Base-by-base conservation (phyloP, 2,888 invertebrate genomes). In the Amiota mariae region DNA sequence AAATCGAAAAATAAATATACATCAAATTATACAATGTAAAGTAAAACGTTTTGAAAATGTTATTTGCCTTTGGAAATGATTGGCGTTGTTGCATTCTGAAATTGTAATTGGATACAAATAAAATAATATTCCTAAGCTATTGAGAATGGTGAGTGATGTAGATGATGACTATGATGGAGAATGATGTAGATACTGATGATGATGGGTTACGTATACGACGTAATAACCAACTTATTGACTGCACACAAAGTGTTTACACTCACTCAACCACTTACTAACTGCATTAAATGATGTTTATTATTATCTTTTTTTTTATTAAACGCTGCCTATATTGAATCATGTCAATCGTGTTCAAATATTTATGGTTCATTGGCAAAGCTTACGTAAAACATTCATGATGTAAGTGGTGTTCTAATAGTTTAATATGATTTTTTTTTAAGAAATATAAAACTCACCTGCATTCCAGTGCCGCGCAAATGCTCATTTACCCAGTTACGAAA, bases 401-500 rank as follows among this genome's bases (percentile, higher is more conserved):
- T 54, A 12, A 54, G 1, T n/a, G 10, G 54, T 54, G 3, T 54
- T 12, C 54, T 12, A 12, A 10, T 54, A 12, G 6, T 54, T 54
- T 4, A 4, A 54, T 12, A 11, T 36, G 2, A 1, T 1, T 63
- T 12, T 63, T 12, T 20, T 9, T 63, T 51, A 51, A 36, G 36
- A 36, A 36, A 61, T 4, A 15, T 49, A 46, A 46, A 36, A 85
- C 88, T 90, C 89, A 93, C 93, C 92, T 93, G 93, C 89, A 93
- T 93, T 80, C 92, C 92, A 77, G 93, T 92, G 67, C 94, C 94
- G 77, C 93, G 93, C 78, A 97, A 90, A 84, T 96, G 95, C 89
- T 98, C 98, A 90, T 98, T 98, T 85, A 98, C 96, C 98, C 98
- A 98, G 90, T 98, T 98, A 82, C 95, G 93, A 89, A 98, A 98